A percentile compares a stretch with the other conserved stretches of the same genome.
Conservation (phyloP, 2,888 invertebrate genomes). For the Slavum lentiscoides region DNA sequence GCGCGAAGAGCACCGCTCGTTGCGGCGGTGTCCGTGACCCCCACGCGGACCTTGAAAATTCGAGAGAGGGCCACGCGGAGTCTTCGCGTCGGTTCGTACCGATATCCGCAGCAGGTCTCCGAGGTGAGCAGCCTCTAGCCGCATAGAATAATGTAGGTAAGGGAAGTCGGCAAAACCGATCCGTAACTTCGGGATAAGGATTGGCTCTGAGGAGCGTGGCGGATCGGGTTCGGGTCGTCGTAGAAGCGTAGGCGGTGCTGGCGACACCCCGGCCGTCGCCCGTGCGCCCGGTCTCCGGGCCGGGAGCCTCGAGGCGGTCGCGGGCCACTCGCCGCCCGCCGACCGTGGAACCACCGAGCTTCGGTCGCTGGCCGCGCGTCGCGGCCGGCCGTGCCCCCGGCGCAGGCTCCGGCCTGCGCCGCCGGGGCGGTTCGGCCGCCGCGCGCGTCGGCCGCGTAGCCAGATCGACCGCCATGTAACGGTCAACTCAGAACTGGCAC, state of each 20-base stretch:
- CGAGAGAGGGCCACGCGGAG: slow-evolving; percentile 60
- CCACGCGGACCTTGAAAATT: slow-evolving; percentile 61
- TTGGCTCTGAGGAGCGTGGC: slow-evolving; percentile 73
- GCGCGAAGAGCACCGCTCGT: slow-evolving; percentile 62
- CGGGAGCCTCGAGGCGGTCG: slow-evolving; percentile 56
- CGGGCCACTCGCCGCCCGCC: slow-evolving; percentile 50
- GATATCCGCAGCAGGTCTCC: slow-evolving; percentile 78
- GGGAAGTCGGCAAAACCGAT: slow-evolving; percentile 72
- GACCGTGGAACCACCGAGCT: slow-evolving; percentile 32
- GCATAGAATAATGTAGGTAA: slow-evolving; percentile 70
- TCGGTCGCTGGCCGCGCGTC: slow-evolving; percentile 7
- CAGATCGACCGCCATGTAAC: slow-evolving; percentile 17
- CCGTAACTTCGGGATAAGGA: slow-evolving; percentile 72
- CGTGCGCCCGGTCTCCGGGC: slow-evolving; percentile 66
- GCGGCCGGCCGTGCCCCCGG: slow-evolving; percentile 55
- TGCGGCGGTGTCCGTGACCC: slow-evolving; percentile 61
- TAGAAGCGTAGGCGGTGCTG: slow-evolving; percentile 63
- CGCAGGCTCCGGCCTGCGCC: not conserved
- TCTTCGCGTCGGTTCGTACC: slow-evolving; percentile 66
- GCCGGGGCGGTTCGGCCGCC: slow-evolving; percentile 55
- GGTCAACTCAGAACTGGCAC: slow-evolving; percentile 65
- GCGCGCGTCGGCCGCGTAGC: not conserved
- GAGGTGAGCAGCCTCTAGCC: slow-evolving; percentile 72
- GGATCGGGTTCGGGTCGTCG: slow-evolving; percentile 64
- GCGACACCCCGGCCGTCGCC: slow-evolving; percentile 68